phyloP scores from a whole-genome alignment of 2,113 vertebrate species.

The Chaenogobius annularis region DNA sequence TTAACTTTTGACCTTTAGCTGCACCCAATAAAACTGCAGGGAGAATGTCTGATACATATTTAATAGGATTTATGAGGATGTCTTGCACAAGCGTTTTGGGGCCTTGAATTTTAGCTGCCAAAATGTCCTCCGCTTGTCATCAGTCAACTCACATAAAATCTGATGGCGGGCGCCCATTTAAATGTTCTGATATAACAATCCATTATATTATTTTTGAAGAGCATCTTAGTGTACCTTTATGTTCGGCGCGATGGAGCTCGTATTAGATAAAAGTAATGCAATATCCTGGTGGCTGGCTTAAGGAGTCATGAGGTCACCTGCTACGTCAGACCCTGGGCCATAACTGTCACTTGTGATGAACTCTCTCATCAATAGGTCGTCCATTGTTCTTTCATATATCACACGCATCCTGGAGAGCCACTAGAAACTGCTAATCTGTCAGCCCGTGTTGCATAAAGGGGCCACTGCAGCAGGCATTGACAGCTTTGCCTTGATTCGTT shows the following conservation, averaged over 20 bases:
- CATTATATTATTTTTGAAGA: neutral
- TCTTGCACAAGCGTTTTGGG: constrained; percentile 5
- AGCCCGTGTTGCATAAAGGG: neutral
- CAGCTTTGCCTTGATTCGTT: constrained; percentile 11
- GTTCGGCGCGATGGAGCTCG: constrained; percentile 10
- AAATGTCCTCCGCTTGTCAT: constrained; percentile 23
- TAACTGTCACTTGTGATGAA: constrained; percentile 52
- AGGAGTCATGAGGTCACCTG: constrained; percentile 47
- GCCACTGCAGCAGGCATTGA: constrained; percentile 6
- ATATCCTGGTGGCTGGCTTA: constrained; percentile 14
- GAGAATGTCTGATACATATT: neutral
- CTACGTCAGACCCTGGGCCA: constrained; percentile 16
- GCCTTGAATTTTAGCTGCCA: constrained; percentile 15
- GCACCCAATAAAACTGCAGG: neutral
- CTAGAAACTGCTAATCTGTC: constrained; percentile 27
- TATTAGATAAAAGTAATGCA: constrained; percentile 27
- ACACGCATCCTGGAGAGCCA: constrained; percentile 14
- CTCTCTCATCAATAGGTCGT: constrained; percentile 39
- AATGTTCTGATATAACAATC: neutral
- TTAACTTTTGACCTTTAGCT: neutral
- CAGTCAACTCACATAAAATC: neutral
- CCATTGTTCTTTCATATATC: constrained; percentile 37
- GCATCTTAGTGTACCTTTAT: constrained; percentile 4
- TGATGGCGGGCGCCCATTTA: neutral
- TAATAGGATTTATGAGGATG: neutral